phyloP scores from a whole-genome alignment of 2,113 vertebrate species.

The Saccopteryx bilineata region DNA sequence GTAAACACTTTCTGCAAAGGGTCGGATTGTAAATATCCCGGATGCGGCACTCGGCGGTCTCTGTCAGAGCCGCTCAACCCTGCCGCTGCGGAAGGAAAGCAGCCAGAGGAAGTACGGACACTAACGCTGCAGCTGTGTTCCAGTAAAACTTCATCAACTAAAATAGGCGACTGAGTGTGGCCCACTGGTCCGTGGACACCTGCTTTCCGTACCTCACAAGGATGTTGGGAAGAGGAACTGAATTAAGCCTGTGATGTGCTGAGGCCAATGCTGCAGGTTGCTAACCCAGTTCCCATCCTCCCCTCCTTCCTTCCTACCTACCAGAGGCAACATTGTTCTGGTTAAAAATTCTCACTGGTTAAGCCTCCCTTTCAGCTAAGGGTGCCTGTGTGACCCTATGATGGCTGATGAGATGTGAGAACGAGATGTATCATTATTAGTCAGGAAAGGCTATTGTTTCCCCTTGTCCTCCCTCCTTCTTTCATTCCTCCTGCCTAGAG shows the following conservation, averaged over 20 bases:
- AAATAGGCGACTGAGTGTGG: background rate
- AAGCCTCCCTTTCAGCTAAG: background rate
- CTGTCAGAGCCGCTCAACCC: background rate
- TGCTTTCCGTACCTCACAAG: accelerated
- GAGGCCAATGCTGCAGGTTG: background rate
- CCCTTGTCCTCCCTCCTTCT: background rate
- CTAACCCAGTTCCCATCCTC: background rate
- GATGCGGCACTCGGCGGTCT: background rate
- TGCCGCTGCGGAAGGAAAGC: background rate
- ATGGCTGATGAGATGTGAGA: background rate
- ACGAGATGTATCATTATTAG: background rate
- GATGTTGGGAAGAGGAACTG: background rate
- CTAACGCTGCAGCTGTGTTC: background rate
- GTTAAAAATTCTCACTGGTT: background rate
- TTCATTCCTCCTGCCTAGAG: background rate
- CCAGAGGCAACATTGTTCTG: background rate
- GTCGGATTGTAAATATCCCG: background rate
- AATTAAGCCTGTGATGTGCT: background rate
- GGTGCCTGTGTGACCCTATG: background rate
- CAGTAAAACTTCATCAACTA: background rate
- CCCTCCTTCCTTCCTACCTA: background rate
- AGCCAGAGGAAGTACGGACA: background rate
- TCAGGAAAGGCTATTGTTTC: background rate
- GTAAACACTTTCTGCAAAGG: background rate
- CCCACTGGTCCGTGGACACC: accelerated